Percentiles rank a stretch among this genome's conserved stretches.
phyloP scores from a whole-genome alignment of 2,113 vertebrate genomes.

The Nannospalax galili region DNA sequence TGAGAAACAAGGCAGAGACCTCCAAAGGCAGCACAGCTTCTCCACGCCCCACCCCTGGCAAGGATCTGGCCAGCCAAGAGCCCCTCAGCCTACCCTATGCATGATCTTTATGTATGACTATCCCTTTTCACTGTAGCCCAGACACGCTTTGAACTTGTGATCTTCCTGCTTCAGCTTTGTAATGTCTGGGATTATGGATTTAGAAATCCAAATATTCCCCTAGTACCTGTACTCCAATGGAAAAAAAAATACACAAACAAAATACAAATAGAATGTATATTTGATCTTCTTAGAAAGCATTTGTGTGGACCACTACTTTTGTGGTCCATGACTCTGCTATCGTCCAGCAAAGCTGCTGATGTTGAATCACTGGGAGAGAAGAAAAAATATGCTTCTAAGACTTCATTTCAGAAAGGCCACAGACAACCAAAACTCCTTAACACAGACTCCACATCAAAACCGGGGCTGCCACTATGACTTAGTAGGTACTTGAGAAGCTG shows the following conservation, averaged over 20 bases:
- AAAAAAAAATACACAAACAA: not conserved
- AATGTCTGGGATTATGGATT: not conserved
- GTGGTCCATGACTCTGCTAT: not conserved
- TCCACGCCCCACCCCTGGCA: no score
- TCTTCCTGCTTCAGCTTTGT: not conserved
- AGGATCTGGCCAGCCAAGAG: not conserved
- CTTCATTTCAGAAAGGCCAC: fast-evolving
- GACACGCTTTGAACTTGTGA: not conserved
- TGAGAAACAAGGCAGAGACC: not conserved
- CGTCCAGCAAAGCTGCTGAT: not conserved
- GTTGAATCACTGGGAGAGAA: not conserved
- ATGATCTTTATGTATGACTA: not conserved
- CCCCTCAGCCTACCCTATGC: not conserved
- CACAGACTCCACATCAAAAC: not conserved
- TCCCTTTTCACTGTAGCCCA: not conserved
- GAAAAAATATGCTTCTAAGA: not conserved
- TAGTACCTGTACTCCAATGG: not conserved
- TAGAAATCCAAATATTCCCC: no score
- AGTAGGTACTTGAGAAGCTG: not conserved
- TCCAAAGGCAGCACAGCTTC: fast-evolving
- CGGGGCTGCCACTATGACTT: not conserved
- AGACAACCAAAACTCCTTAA: not conserved
- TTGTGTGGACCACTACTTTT: not conserved
- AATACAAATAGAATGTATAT: not conserved
- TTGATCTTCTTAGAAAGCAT: not conserved